Conservation (phyloP, 2,888 invertebrate genomes). For the Drosophila basisetae region DNA sequence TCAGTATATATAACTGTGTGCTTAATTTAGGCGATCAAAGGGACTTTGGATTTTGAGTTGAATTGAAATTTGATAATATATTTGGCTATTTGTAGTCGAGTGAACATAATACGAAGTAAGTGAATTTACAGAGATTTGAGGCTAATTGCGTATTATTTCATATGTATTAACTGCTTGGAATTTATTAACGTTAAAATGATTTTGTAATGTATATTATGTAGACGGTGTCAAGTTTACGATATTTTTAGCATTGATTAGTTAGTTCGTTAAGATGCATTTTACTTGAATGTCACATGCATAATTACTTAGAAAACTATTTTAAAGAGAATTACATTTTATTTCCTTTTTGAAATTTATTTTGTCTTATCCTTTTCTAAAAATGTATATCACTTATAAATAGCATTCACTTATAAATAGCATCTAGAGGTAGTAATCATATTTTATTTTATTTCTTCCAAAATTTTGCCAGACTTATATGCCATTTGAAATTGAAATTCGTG, state of each 20-base stretch:
- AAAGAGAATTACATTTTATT: not conserved
- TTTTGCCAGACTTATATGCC: not conserved
- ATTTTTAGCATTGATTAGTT: not conserved
- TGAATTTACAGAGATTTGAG: not conserved
- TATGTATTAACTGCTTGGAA: not conserved
- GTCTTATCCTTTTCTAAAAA: not conserved
- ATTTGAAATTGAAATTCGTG: constrained; percentile 6
- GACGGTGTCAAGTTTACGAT: not conserved
- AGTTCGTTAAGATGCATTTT: not conserved
- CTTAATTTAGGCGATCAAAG: not conserved
- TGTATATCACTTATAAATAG: not conserved
- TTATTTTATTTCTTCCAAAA: constrained; percentile 1
- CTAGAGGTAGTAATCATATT: too few relatives aligned
- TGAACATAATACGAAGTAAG: not conserved
- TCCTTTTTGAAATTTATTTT: not conserved
- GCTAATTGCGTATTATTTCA: not conserved
- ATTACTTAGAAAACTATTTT: not conserved
- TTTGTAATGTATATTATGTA: not conserved
- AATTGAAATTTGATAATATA: constrained; percentile 35
- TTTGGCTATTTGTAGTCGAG: not conserved
- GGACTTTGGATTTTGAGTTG: not conserved
- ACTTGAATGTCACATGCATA: not conserved
- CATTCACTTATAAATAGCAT: not conserved
- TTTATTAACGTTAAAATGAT: not conserved
- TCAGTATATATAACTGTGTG: constrained; percentile 28